Conservation (phyloP, 2,797 vertebrate genomes). For the Adrianichthys oophorus region DNA sequence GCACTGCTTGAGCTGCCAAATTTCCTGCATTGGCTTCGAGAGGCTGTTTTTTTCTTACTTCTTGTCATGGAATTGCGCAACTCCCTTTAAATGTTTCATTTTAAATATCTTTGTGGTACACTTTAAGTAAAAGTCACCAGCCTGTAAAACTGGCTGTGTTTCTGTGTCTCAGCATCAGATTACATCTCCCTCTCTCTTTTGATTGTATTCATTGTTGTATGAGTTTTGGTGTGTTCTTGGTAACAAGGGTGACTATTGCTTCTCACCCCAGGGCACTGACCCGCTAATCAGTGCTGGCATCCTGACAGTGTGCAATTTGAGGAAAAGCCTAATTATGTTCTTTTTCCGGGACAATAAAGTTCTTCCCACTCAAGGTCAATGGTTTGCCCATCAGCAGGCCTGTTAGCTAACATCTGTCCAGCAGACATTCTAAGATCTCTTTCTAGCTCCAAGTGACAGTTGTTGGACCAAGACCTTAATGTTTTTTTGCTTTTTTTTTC, state of each 20-base stretch:
- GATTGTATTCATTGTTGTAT: slow-evolving; percentile 71
- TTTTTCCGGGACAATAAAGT: slow-evolving; percentile 87
- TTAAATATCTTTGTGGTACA: background rate
- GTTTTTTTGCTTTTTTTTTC: slow-evolving; percentile 14
- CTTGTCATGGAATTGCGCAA: slow-evolving; percentile 4
- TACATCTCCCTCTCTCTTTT: slow-evolving; percentile 37
- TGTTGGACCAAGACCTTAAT: slow-evolving; percentile 65
- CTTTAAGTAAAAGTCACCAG: slow-evolving; percentile 4
- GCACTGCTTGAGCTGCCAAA: too few species aligned
- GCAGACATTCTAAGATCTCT: slow-evolving; percentile 80
- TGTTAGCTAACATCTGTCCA: slow-evolving; percentile 92
- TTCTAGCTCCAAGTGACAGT: slow-evolving; percentile 78
- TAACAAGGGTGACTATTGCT: slow-evolving; percentile 41
- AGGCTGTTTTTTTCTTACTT: too few species aligned
- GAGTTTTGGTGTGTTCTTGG: slow-evolving; percentile 33
- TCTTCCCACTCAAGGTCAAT: slow-evolving; percentile 83
- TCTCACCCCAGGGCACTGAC: slow-evolving; percentile 63
- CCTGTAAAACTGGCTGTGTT: slow-evolving; percentile 5
- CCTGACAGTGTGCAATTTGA: slow-evolving; percentile 78
- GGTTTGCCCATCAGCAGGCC: slow-evolving; percentile 74
- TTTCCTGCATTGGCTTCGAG: too few species aligned
- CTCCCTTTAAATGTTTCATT: background rate
- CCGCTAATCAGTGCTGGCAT: slow-evolving; percentile 73
- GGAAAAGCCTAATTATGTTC: slow-evolving; percentile 80
- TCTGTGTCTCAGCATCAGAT: slow-evolving; percentile 31